A percentile compares a stretch with the other conserved stretches of the same genome.
These are phyloP conservation scores for Lumbricus terrestris DNA, from an alignment of 2,888 invertebrate species.

Conservation along the genomic window DNA sequence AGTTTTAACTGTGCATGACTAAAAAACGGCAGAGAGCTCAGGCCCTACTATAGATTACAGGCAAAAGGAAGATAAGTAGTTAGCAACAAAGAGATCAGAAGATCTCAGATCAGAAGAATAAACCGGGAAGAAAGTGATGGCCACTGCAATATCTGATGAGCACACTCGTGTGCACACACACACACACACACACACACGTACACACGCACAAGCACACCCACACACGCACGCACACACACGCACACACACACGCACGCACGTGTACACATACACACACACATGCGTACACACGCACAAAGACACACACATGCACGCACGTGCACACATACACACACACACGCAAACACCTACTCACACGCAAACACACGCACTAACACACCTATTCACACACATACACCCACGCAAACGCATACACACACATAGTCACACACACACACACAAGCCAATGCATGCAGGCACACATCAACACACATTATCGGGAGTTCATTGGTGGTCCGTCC, in stretches of 20 bases:
- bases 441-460: not conserved
- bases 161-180: not conserved
- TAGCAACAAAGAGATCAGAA: not conserved
- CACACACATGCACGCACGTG: too few species aligned
- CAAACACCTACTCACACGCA: too few species aligned
- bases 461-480: not conserved
- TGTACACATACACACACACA: too few species aligned
- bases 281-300: too few species aligned
- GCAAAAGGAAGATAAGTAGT: not conserved
- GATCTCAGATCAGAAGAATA: not conserved
- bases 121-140: not conserved
- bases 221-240: too few species aligned
- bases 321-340: too few species aligned
- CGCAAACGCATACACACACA: not conserved
- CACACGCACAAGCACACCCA: too few species aligned
- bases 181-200: not conserved
- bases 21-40: not conserved
- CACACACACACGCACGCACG: too few species aligned
- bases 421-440: not conserved
- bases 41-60: too few species aligned
- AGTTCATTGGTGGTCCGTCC: not conserved
- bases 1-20: not conserved
- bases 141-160: not conserved
- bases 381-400: too few species aligned
- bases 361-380: too few species aligned